phyloP scores from a whole-genome alignment of 2,797 vertebrate genomes.

The Thaleichthys pacificus region DNA sequence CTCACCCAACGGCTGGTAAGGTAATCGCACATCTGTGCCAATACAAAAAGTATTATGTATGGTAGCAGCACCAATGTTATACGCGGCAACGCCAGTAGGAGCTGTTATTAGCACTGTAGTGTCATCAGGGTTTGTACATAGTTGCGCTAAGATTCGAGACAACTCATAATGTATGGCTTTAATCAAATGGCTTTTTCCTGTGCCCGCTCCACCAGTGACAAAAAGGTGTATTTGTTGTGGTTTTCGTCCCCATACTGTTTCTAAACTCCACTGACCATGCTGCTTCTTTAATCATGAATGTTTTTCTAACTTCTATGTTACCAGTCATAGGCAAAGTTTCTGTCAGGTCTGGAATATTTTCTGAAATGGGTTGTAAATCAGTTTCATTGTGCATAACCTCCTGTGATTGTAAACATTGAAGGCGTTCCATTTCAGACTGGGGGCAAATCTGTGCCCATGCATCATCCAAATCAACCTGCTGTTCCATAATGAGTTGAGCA shows the following conservation, averaged over 20 bases:
- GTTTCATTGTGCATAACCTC: neutral
- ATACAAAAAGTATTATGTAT: slow-evolving; percentile 31
- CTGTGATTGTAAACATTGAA: neutral
- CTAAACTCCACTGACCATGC: slow-evolving; percentile 21
- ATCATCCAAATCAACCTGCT: neutral
- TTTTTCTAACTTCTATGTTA: no score
- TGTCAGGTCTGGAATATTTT: slow-evolving; percentile 16
- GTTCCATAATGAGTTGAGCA: neutral
- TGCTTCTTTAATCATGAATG: neutral
- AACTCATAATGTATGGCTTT: slow-evolving; percentile 35
- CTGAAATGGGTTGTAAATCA: neutral
- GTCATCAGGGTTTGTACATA: neutral
- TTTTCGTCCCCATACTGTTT: no score
- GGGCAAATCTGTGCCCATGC: slow-evolving; percentile 20
- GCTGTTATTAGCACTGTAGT: slow-evolving; percentile 17
- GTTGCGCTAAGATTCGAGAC: neutral
- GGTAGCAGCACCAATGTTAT: slow-evolving; percentile 25
- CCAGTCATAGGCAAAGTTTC: neutral
- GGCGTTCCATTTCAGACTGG: slow-evolving; percentile 4
- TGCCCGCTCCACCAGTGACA: neutral
- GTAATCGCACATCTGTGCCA: neutral
- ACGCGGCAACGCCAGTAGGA: slow-evolving; percentile 31
- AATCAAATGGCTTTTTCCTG: slow-evolving; percentile 31
- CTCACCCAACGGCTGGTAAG: slow-evolving; percentile 27
- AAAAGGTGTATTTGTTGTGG: no score